Conservation (phyloP, 1,140 invertebrate genomes). For the Leptopilina clavipes region DNA sequence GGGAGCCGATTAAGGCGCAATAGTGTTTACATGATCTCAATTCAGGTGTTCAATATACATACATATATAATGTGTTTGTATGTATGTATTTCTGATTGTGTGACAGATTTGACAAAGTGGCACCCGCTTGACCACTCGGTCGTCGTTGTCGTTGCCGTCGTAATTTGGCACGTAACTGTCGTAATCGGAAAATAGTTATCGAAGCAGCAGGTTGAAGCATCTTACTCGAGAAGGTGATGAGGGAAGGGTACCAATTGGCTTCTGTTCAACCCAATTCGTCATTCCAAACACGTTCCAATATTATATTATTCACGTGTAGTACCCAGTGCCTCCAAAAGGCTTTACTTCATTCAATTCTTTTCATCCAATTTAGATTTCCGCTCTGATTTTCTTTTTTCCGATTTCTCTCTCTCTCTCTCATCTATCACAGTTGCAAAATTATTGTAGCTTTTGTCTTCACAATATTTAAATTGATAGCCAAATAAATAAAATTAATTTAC, state of each 20-base stretch:
- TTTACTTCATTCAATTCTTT: background rate
- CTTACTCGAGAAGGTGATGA: constrained; percentile 15
- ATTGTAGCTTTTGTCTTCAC: too few species aligned
- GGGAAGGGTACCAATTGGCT: constrained; percentile 20
- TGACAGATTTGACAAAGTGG: constrained; percentile 34
- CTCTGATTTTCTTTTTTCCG: background rate
- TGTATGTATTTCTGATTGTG: background rate
- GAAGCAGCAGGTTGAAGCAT: constrained; percentile 4
- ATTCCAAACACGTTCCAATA: constrained; percentile 20
- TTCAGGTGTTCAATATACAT: constrained; percentile 19
- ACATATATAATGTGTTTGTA: too few species aligned
- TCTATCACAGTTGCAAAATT: too few species aligned
- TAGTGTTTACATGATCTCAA: constrained; percentile 28
- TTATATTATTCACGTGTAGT: background rate
- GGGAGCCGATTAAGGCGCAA: constrained; percentile 27
- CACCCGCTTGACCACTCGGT: constrained; percentile 12
- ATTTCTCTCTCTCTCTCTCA: too few species aligned
- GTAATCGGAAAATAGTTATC: constrained; percentile 31
- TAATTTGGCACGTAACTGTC: constrained; percentile 33
- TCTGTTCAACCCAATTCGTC: constrained; percentile 26
- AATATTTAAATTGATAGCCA: too few species aligned
- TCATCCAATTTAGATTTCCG: background rate
- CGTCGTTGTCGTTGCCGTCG: background rate
- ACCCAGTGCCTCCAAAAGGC: background rate
- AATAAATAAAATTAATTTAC: too few species aligned